These are phyloP conservation scores for Cydia strobilella DNA, from an alignment of 1,140 invertebrate genomes.

Conservation along the genomic window DNA sequence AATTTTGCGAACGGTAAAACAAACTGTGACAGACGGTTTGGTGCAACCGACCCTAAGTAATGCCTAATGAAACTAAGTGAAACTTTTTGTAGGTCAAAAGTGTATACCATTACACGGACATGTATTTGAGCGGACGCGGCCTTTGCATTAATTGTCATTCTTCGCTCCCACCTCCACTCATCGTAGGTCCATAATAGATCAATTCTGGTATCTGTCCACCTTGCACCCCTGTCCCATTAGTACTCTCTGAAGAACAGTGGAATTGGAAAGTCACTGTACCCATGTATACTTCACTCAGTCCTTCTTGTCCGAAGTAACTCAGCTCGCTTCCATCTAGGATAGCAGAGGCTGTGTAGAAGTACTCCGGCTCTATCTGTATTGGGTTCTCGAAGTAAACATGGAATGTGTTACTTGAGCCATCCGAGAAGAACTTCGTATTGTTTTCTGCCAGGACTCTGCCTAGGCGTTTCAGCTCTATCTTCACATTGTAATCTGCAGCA, in stretches of 20 bases:
- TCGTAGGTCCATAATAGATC: slow-evolving; percentile 92
- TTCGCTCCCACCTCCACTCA: slow-evolving; percentile 68
- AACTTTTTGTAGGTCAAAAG: neutral
- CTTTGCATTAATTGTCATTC: slow-evolving; percentile 66
- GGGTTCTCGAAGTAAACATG: slow-evolving; percentile 96
- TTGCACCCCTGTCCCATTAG: slow-evolving; percentile 96
- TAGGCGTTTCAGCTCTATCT: slow-evolving; percentile 93
- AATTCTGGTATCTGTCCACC: slow-evolving; percentile 97
- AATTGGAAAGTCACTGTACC: slow-evolving; percentile 96
- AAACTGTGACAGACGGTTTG: too few relatives aligned
- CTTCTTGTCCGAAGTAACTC: slow-evolving; percentile 97
- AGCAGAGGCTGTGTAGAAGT: slow-evolving; percentile 94
- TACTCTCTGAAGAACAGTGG: slow-evolving; percentile 96
- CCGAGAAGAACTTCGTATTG: slow-evolving; percentile 95
- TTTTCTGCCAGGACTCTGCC: slow-evolving; percentile 93
- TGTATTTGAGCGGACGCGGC: slow-evolving; percentile 55
- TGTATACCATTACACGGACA: slow-evolving; percentile 54
- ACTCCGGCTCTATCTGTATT: slow-evolving; percentile 94
- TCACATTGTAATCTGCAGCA: slow-evolving; percentile 94
- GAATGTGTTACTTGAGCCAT: slow-evolving; percentile 96
- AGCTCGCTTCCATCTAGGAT: slow-evolving; percentile 94
- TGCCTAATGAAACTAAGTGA: too few relatives aligned
- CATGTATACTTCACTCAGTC: slow-evolving; percentile 93
- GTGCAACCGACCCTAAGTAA: too few relatives aligned
- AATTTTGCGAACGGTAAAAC: too few relatives aligned